Percentiles rank a stretch among this genome's conserved stretches.
Conservation (phyloP, 2,113 vertebrate species). For the Corydoras maculifer region DNA sequence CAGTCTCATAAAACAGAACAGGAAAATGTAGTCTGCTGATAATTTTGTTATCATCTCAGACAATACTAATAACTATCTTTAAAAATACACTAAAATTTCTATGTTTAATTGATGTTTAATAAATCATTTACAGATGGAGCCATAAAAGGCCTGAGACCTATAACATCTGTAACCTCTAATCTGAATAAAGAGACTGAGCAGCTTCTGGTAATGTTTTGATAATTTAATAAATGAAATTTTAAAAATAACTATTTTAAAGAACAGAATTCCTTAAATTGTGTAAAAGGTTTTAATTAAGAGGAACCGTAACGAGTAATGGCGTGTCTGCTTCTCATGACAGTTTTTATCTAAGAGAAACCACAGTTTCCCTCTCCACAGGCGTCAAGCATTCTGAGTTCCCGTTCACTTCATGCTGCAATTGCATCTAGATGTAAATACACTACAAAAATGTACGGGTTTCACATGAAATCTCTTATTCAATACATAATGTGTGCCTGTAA, state of each 20-base stretch:
- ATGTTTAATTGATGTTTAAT: not conserved
- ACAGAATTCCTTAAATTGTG: not conserved
- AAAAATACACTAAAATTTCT: not conserved
- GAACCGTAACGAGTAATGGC: not conserved
- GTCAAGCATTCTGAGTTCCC: slow-evolving; percentile 20
- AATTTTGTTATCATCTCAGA: not conserved
- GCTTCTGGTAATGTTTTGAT: slow-evolving; percentile 32
- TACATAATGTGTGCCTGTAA: no score
- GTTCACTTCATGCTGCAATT: not conserved
- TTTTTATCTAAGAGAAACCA: slow-evolving; percentile 28
- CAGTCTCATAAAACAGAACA: not conserved
- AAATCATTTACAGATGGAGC: slow-evolving; percentile 1
- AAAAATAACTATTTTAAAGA: not conserved
- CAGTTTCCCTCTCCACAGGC: slow-evolving; percentile 21
- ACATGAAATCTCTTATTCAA: no score
- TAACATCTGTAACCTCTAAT: slow-evolving; percentile 39
- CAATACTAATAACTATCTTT: not conserved
- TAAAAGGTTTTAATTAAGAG: slow-evolving; percentile 2
- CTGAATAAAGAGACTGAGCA: slow-evolving; percentile 24
- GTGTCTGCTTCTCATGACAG: not conserved
- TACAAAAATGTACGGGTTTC: not conserved
- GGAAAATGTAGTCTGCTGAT: not conserved
- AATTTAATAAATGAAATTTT: not conserved
- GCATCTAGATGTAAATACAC: not conserved
- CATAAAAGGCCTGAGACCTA: slow-evolving; percentile 27